A percentile compares a stretch with the other conserved stretches of the same genome.
phyloP scores from a whole-genome alignment of 2,113 vertebrate genomes.

The Ciconia maguari region DNA sequence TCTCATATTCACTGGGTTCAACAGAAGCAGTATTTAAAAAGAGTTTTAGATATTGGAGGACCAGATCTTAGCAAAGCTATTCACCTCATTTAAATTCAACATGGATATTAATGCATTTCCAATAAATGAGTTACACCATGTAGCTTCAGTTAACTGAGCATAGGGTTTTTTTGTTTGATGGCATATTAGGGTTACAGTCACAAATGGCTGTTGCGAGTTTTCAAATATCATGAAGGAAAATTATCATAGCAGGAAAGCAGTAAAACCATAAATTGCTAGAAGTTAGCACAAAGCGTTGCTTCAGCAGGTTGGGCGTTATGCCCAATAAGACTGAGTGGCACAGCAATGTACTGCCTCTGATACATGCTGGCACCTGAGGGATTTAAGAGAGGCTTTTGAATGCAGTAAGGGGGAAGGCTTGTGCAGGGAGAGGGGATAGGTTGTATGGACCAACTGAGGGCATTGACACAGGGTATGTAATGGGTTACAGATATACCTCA shows the following conservation, averaged over 20 bases:
- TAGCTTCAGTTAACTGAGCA: neutral
- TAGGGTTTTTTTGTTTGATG: neutral
- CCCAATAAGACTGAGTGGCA: neutral
- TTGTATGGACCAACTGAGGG: neutral
- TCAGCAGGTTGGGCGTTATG: neutral
- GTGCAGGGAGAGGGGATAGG: neutral
- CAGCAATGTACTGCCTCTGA: neutral
- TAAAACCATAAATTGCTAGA: neutral
- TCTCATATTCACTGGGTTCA: neutral
- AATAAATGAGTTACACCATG: neutral
- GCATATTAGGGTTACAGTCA: neutral
- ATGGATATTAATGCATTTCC: neutral
- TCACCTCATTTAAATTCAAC: neutral
- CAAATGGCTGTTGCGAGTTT: neutral
- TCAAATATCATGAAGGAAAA: neutral
- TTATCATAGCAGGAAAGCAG: slow-evolving; percentile 32
- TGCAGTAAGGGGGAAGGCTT: neutral
- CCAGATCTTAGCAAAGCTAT: neutral
- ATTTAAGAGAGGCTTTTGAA: neutral
- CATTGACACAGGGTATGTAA: neutral
- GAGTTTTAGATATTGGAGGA: neutral
- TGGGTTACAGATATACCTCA: neutral
- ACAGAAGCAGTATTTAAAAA: neutral
- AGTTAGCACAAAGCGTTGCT: neutral
- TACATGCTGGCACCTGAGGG: neutral